Conservation (phyloP, 2,113 vertebrate species). For the Acrocephalus kingi region DNA sequence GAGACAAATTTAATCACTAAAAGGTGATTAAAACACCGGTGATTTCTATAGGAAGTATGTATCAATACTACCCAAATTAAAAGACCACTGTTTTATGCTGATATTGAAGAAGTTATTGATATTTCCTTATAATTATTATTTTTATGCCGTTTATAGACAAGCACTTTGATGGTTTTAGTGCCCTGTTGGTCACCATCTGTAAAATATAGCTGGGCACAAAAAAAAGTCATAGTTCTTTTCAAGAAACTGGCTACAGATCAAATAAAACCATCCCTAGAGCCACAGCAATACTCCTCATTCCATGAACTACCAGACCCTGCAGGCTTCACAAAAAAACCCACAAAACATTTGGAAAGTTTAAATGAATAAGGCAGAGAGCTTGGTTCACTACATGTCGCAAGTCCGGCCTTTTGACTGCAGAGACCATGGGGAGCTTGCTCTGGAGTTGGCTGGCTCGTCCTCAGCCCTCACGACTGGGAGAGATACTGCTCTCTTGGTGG, state of each 20-base stretch:
- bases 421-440: neutral
- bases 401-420: neutral
- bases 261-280: neutral
- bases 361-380: neutral
- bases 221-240: neutral
- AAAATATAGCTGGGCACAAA: neutral
- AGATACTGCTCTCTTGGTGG: neutral
- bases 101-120: neutral
- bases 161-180: neutral
- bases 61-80: neutral
- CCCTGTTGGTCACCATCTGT: neutral
- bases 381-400: neutral
- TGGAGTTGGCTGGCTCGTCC: neutral
- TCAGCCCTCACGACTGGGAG: neutral
- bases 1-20: neutral
- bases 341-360: neutral
- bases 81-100: neutral
- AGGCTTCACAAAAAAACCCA: neutral
- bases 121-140: neutral
- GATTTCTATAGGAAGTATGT: neutral
- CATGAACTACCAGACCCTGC: neutral
- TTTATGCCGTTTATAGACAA: neutral
- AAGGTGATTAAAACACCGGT: neutral
- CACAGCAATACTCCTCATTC: neutral
- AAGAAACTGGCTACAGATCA: neutral